phyloP scores from a whole-genome alignment of 2,888 invertebrate species.

The Caenorhabditis zanzibari region DNA sequence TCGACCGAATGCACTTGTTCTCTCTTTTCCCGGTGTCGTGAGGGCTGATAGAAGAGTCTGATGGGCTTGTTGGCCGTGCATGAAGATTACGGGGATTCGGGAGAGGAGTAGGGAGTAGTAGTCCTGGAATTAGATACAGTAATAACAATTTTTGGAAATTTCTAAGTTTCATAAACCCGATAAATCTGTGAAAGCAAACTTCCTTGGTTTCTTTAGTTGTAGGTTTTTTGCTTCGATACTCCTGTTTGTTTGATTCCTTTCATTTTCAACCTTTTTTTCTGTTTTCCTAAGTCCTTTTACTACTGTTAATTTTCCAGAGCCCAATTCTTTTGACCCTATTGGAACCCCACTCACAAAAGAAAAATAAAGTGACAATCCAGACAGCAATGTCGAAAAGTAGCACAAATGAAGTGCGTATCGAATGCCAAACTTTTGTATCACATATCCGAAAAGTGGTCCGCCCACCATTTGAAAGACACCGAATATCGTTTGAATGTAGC shows the following conservation, averaged over 20 bases:
- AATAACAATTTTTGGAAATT: no score
- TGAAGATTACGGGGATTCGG: slow-evolving; percentile 74
- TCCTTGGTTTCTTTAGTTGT: no score
- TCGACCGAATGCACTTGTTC: slow-evolving; percentile 78
- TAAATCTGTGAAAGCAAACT: no score
- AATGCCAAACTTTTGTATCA: slow-evolving; percentile 75
- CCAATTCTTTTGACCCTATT: no score
- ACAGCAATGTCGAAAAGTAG: slow-evolving; percentile 70
- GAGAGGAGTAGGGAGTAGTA: slow-evolving; percentile 71
- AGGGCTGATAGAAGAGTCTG: slow-evolving; percentile 78
- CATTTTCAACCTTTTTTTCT: no score
- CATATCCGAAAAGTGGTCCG: slow-evolving; percentile 76
- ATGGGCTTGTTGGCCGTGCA: slow-evolving; percentile 79
- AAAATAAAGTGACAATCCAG: slow-evolving; percentile 69
- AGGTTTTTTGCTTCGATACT: no score
- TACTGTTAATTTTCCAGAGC: no score
- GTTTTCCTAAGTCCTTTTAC: no score
- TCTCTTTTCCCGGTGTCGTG: slow-evolving; percentile 76
- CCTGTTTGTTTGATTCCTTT: no score
- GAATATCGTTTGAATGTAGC: slow-evolving; percentile 77
- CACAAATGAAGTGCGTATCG: slow-evolving; percentile 69
- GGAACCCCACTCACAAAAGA: slow-evolving; percentile 70
- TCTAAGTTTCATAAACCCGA: no score
- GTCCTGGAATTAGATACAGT: slow-evolving; percentile 64
- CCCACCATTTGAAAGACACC: slow-evolving; percentile 78